Evolutionary conservation across 2,113 vertebrate genomes (phyloP), one percentile per base, ranked within the genome.

Genomic region (Monopterus albus): DNA sequence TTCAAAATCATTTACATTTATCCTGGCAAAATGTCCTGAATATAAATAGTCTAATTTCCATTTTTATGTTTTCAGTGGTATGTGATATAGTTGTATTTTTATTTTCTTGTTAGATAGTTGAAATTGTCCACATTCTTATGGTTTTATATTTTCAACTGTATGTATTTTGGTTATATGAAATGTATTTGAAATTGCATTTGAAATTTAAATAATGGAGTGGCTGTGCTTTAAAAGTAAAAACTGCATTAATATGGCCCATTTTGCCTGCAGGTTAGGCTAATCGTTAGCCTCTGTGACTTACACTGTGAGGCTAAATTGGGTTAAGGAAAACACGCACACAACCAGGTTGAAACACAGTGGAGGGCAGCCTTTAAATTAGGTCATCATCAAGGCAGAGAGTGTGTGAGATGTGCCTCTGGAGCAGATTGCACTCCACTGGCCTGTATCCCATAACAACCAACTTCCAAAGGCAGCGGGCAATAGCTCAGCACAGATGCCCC

Each of bases 341-440:
- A 73, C 61, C 84, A 83, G 85, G 79, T 81, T 82, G 59, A 66
- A 82, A 87, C 81, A 86, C 75, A 84, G 75, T 35, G 55, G 75
- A 84, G 72, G 67, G 66, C 82, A 75, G 72, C 80, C 55, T 80
- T 80, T 84, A 91, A 92, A 91, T 88, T 82, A 92, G 91, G 89
- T 85, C 90, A 91, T 83, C 84, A 66, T 69, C 14, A 36, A 62
- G 52, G 77, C 72, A 45, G 80, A 66, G 46, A 14, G 42, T 75
- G 81, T 59, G 65, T 64, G 52, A 76, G 60, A 79, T 76, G 60
- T 81, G 71, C 71, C 72, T 75, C 72, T 82, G 72, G 84, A 84
- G 72, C 72, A 84, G 63, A 85, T 65, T 80, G 68, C 70, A 42
- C 61, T 85, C 69, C 5, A 43, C 55, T 71, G 58, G 72, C 72